A percentile compares a stretch with the other conserved stretches of the same genome.
phyloP scores from a whole-genome alignment of 2,113 vertebrate genomes.

The Gavia stellata region DNA sequence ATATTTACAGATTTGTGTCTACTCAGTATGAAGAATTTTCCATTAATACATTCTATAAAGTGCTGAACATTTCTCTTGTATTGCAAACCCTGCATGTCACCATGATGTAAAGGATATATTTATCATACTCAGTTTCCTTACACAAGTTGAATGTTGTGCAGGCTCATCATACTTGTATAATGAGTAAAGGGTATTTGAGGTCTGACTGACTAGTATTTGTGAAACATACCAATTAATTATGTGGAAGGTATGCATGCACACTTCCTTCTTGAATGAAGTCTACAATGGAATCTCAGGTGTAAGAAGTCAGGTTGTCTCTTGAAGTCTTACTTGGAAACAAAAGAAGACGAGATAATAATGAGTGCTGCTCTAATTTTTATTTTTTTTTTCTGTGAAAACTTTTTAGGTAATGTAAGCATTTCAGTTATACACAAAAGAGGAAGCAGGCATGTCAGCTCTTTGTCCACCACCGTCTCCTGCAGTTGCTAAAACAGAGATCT shows the following conservation, averaged over 20 bases:
- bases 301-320: not conserved
- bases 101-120: not conserved
- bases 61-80: not conserved
- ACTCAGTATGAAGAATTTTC: rapidly evolving
- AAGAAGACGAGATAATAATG: not conserved
- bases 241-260: not conserved
- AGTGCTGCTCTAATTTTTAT: not conserved
- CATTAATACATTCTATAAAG: rapidly evolving
- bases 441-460: constrained; percentile 82
- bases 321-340: not conserved
- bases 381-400: not conserved
- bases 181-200: not conserved
- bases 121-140: rapidly evolving
- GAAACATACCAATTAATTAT: rapidly evolving
- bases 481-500: constrained; percentile 92
- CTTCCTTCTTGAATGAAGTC: not conserved
- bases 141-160: not conserved
- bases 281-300: rapidly evolving
- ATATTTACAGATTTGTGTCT: not conserved
- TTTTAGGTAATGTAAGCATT: constrained; percentile 38
- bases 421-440: not conserved
- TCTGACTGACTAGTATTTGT: not conserved
- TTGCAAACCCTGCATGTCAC: rapidly evolving
- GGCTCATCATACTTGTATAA: not conserved
- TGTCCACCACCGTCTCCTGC: constrained; percentile 95